phyloP scores from a whole-genome alignment of 2,113 vertebrate genomes.

The Pagrus major region DNA sequence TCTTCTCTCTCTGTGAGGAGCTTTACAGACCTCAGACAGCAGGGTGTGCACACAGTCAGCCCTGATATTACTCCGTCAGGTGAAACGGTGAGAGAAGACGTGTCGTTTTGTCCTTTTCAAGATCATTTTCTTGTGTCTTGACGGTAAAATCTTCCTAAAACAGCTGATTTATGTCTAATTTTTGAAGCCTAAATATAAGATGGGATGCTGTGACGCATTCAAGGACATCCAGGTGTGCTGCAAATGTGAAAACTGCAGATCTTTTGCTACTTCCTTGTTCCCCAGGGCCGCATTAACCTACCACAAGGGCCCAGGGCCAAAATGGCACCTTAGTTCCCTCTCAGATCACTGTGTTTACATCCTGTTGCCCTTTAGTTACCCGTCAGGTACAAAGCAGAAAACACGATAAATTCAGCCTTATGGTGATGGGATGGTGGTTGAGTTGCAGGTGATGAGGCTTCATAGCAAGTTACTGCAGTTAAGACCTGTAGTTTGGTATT shows the following conservation, averaged over 20 bases:
- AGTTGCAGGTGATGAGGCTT: no score
- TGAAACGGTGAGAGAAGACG: neutral
- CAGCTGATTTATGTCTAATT: no score
- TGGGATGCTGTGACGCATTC: neutral
- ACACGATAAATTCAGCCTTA: neutral
- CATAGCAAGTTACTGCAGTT: no score
- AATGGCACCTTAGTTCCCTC: no score
- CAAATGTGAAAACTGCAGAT: neutral
- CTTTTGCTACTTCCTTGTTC: neutral
- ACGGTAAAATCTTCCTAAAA: no score
- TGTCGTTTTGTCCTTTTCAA: neutral
- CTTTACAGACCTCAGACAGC: constrained; percentile 2
- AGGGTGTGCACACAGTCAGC: neutral
- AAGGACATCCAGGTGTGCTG: neutral
- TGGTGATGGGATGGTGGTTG: no score
- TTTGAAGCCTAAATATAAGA: no score
- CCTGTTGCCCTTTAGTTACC: neutral
- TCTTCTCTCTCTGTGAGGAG: neutral
- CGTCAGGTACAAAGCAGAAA: neutral
- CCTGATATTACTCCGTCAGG: neutral
- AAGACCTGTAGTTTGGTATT: no score
- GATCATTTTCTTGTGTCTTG: neutral
- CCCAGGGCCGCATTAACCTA: neutral
- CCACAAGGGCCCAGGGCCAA: neutral
- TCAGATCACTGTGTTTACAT: neutral